Evolutionary conservation across 2,888 invertebrate species (phyloP).

Genomic region (Archips crataeganus): DNA sequence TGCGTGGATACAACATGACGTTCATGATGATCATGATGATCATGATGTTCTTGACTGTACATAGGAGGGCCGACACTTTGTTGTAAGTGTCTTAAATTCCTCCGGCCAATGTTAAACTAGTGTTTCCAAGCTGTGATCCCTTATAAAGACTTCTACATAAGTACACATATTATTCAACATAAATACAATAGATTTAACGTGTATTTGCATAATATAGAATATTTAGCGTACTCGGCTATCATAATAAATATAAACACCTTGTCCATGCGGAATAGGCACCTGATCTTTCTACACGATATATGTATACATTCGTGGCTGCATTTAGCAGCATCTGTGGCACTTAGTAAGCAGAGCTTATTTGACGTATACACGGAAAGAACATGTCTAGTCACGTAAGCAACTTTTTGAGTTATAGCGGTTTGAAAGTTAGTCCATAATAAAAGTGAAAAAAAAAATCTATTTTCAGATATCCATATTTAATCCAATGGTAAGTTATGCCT

Average conservation of each 20-base stretch:
- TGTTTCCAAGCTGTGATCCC: slow-evolving; percentile 85
- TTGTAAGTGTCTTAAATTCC: slow-evolving; percentile 48
- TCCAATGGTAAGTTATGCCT: too few species aligned
- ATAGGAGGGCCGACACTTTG: not conserved
- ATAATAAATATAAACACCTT: slow-evolving; percentile 26
- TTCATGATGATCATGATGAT: too few species aligned
- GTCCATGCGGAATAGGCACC: slow-evolving; percentile 15
- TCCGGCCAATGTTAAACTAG: slow-evolving; percentile 74
- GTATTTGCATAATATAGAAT: slow-evolving; percentile 41
- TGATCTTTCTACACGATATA: not conserved
- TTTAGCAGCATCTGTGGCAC: not conserved
- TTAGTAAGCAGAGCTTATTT: not conserved
- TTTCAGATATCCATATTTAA: too few species aligned
- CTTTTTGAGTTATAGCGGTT: too few species aligned
- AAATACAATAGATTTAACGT: slow-evolving; percentile 38
- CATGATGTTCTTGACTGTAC: too few species aligned
- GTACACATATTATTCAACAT: slow-evolving; percentile 65
- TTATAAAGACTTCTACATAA: slow-evolving; percentile 84
- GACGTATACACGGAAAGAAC: too few species aligned
- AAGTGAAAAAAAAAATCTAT: too few species aligned
- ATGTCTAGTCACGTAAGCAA: too few species aligned
- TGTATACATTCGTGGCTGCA: too few species aligned
- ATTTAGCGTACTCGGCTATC: slow-evolving; percentile 25
- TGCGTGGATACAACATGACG: too few species aligned
- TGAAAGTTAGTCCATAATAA: too few species aligned